Evolutionary conservation across 2,888 invertebrate species (phyloP).

Genomic region (Hofmannophila pseudospretella): DNA sequence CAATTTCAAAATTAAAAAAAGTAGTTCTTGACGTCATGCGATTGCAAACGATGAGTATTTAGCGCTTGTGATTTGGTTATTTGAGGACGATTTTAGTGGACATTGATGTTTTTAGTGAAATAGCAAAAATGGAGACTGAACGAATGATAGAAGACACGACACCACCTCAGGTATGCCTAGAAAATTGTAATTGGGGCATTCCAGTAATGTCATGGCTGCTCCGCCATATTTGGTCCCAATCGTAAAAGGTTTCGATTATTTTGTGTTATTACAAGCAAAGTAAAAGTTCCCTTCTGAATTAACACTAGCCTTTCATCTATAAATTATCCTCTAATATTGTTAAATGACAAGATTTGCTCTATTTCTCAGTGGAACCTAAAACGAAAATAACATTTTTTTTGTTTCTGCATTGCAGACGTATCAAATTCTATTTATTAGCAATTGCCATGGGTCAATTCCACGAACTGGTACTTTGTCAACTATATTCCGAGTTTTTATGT

Average conservation of each 20-base stretch:
- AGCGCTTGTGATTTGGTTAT: slow-evolving; percentile 57
- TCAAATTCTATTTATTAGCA: slow-evolving; percentile 12
- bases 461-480: neutral
- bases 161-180: slow-evolving; percentile 60
- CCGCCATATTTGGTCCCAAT: slow-evolving; percentile 68
- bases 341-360: no score
- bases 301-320: no score
- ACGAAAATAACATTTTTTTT: no score
- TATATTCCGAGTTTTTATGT: neutral
- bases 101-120: slow-evolving; percentile 76
- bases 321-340: no score
- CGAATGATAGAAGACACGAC: slow-evolving; percentile 88
- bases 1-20: slow-evolving; percentile 1
- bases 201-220: slow-evolving; percentile 59
- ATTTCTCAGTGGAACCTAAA: no score
- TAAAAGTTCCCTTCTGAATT: no score
- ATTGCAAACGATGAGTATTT: slow-evolving; percentile 63
- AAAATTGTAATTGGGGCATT: slow-evolving; percentile 56
- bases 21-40: slow-evolving; percentile 66
- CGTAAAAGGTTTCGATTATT: slow-evolving; percentile 40
- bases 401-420: slow-evolving; percentile 51
- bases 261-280: slow-evolving; percentile 37
- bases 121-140: slow-evolving; percentile 95
- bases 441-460: neutral
- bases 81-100: slow-evolving; percentile 59